These are phyloP conservation scores for Denticeps clupeoides DNA, from an alignment of 2,797 vertebrate species.

Conservation along the genomic window DNA sequence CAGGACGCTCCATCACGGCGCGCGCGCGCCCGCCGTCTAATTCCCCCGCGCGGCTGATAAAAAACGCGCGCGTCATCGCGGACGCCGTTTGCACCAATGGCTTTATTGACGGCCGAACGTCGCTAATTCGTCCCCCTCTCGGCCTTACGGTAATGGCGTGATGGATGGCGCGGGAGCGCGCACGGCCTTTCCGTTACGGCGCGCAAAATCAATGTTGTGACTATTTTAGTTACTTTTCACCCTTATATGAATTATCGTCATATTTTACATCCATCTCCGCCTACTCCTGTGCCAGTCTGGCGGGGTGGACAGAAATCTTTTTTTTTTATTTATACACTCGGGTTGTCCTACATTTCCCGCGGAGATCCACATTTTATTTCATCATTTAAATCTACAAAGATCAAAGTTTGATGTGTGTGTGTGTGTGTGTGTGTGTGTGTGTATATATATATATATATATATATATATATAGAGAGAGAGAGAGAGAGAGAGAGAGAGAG, in stretches of 20 bases:
- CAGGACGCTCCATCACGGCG: conserved; percentile 96
- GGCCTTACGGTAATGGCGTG: conserved; percentile 95
- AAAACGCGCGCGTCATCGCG: conserved; percentile 89
- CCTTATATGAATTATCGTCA: conserved; percentile 26
- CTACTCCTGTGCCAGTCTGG: neutral
- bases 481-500: too few relatives aligned
- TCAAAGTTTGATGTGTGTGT: too few relatives aligned
- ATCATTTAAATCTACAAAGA: too few relatives aligned
- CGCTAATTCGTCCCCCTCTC: conserved; percentile 96
- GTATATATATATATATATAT: too few relatives aligned
- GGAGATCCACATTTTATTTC: too few relatives aligned
- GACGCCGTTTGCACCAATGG: conserved; percentile 97
- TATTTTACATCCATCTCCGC: conserved; percentile 1
- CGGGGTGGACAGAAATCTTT: too few relatives aligned
- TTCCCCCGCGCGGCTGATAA: conserved; percentile 98
- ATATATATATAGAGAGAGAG: too few relatives aligned
- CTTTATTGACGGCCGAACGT: conserved; percentile 99
- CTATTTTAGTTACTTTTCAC: conserved; percentile 28
- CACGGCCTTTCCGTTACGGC: too few relatives aligned
- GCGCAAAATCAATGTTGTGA: conserved; percentile 33
- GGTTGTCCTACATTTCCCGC: too few relatives aligned
- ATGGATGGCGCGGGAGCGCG: conserved; percentile 87
- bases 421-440: too few relatives aligned
- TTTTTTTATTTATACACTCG: too few relatives aligned
- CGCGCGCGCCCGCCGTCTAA: conserved; percentile 78